Percentiles rank a stretch among this genome's conserved stretches.
phyloP scores from a whole-genome alignment of 2,113 vertebrate genomes.

The Cacatua alba region DNA sequence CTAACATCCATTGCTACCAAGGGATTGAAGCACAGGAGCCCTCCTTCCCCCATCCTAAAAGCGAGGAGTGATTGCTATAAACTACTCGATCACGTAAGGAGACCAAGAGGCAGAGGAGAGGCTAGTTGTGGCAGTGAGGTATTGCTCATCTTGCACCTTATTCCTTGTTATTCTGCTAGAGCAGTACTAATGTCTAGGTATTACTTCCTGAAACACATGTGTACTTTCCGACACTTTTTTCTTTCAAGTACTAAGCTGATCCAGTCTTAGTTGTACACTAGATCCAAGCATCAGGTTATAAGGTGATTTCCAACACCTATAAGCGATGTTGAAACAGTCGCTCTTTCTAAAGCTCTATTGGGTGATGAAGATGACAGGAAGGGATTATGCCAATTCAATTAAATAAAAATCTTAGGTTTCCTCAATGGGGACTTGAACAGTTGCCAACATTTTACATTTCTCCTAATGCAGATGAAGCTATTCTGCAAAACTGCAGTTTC shows the following conservation, averaged over 20 bases:
- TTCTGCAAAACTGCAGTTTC: not conserved
- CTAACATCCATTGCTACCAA: not conserved
- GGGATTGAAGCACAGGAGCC: not conserved
- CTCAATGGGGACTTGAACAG: not conserved
- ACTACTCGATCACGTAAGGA: not conserved
- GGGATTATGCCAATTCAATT: not conserved
- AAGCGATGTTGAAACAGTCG: not conserved
- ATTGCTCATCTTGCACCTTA: not conserved
- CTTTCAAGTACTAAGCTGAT: not conserved
- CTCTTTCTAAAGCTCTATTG: not conserved
- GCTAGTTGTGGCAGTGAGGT: not conserved
- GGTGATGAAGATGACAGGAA: not conserved
- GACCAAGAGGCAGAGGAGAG: not conserved
- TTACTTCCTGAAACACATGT: not conserved
- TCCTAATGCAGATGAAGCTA: not conserved
- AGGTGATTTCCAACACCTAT: not conserved
- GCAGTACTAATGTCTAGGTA: not conserved
- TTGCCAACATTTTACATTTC: not conserved
- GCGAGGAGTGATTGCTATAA: not conserved
- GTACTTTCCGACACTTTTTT: not conserved
- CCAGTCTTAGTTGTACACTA: not conserved
- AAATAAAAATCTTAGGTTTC: not conserved
- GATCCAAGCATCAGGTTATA: not conserved
- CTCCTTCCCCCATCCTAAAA: not conserved
- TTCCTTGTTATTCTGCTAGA: not conserved